Percentiles rank a stretch among this genome's conserved stretches.
These are phyloP conservation scores for Pachycephala philippinensis DNA, from an alignment of 2,113 vertebrate genomes.

Conservation along the genomic window DNA sequence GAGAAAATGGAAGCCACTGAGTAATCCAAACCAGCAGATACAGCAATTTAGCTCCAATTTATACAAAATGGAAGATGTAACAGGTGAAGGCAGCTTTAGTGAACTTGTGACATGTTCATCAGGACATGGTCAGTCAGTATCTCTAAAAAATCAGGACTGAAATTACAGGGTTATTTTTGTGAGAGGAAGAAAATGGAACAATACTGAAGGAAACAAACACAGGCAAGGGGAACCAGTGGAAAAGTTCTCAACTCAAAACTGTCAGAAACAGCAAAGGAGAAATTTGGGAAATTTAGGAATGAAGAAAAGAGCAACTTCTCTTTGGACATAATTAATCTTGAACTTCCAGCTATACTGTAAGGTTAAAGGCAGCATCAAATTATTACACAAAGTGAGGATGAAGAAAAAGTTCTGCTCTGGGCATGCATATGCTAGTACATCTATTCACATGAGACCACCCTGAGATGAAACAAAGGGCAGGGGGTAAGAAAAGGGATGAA, in stretches of 20 bases:
- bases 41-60: neutral
- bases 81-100: neutral
- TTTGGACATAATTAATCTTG: neutral
- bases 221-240: neutral
- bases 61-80: neutral
- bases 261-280: neutral
- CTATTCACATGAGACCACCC: neutral
- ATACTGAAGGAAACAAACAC: neutral
- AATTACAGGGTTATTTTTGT: neutral
- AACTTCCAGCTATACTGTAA: neutral
- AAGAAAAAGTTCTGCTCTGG: neutral
- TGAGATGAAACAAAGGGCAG: neutral
- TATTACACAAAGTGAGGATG: neutral
- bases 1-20: neutral
- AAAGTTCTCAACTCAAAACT: neutral
- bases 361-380: neutral
- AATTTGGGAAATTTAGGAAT: neutral
- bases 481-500: neutral
- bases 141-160: neutral
- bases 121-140: neutral
- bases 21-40: neutral
- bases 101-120: neutral
- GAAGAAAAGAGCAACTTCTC: neutral
- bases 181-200: neutral
- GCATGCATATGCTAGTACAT: neutral